Base-by-base conservation (phyloP, 2,797 vertebrate genomes). In the Hirundo rustica region DNA sequence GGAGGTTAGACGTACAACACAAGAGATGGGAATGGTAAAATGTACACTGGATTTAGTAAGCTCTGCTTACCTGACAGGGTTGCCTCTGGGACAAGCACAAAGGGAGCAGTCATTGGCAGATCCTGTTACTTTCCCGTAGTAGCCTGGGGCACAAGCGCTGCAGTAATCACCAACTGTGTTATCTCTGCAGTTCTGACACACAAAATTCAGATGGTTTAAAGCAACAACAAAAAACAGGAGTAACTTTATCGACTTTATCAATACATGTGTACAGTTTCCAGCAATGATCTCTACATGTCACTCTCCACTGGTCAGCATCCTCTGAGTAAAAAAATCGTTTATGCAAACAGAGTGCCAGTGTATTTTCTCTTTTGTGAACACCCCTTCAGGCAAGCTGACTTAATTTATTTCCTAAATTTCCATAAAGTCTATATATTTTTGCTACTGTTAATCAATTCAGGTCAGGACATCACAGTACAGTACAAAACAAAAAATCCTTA, bases 41-140 rank as follows among this genome's bases (percentile, higher is more conserved):
- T 7, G 5, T 4, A 50, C 20, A 58, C 3, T 36, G 42, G 34
- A 78, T 85, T 94, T 85, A 78, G 6, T 40, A 57, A 87, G 13
- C 53, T 85, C 55, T 84, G 66, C 54, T 97, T 97, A 98, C 98
- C 98, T 98, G 74, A 95, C 90, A 44, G 98, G 98, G 90, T 96
- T 97, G 76, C 66, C 92, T 51, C 98, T 98, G 51, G 99, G 99
- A 96, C 99, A 99, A 84, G 98, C 97, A 93, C 99, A 99, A 2
- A 92, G 97, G 14, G 98, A 98, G 89, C 99, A 99, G 97, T 99
- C 99, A 1, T 70, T 87, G 61, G 98, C 85, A 11, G 98, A 98
- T 57, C 99, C 99, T 7, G 17, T 97, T 45, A 99, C 98, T 29
- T 97, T 98, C 36, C 99, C 99, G 1, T 99, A 99, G 97, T 98